Evolutionary conservation across 2,797 vertebrate genomes (phyloP), one percentile per base, ranked within the genome.

Genomic region (Danio aesculapii): DNA sequence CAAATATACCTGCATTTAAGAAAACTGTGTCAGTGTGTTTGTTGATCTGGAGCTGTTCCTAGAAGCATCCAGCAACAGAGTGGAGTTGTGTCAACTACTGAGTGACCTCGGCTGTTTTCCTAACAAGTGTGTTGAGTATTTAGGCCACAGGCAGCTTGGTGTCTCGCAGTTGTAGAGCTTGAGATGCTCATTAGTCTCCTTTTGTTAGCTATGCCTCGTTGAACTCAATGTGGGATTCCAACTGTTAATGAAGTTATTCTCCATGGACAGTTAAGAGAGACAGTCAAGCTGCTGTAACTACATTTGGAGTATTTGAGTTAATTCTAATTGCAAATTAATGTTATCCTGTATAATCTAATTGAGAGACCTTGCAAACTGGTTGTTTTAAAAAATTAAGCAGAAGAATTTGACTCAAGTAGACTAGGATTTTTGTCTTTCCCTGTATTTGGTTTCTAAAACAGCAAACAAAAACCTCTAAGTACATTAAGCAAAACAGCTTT

Each of bases 121-220:
- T 81, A 66, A 57, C 47, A 64, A 71, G 43, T 67, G 61, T 11
- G 30, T 39, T 47, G 46, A 53, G 71, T 61, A 30, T 30, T 68
- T 55, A 55, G 71, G 41, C 64, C 64, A 61, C 47, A 49, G 49
- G 6, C 76, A 62, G 71, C 63, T 67, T 75, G 47, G 47, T 17
- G 16, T 69, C 39, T 72, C 12, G 39, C 41, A 70, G 75, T 58
- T 58, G 57, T 47, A 72, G 49, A 49, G 68, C 61, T 72, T n/a
- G 12, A 55, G 67, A 64, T 82, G 52, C 82, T 69, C 71, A 78
- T 84, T 79, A 79, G 77, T 83, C 74, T 39, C 52, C 39, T 81
- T 68, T 21, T 57, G 71, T 80, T 62, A 78, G 81, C 49, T 74
- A 63, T 72, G 82, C 77, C 58, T 85, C 66, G 8, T 68, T 84